Base-by-base conservation (phyloP, 2,888 invertebrate genomes). In the Drosophila mulleri region DNA sequence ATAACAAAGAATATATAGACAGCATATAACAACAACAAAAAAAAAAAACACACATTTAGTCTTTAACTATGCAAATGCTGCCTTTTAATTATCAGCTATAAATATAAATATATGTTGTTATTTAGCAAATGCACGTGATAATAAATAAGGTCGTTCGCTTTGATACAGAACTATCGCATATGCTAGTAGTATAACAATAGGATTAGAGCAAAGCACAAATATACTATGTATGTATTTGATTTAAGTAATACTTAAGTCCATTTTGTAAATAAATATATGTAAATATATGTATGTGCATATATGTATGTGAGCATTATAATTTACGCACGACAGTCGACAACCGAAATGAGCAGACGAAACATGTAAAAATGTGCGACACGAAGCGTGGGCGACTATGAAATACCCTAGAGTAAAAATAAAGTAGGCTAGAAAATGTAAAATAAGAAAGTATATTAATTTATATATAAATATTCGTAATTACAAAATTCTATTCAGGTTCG, bases 291-390 rank as follows among this genome's bases (percentile, higher is more conserved):
- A 63, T 50, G 20, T 32, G 63, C 39, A 41, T 23, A 48, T 67
- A 44, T 14, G 16, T 12, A 16, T 35, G 20, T 37, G 44, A 44
- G 52, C 47, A 44, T 59, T 65, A 59, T 75, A 75, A 69, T 75
- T 53, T 75, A 75, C 60, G 65, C 52, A 71, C 41, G 47, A 37
- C 16, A 47, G 35, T 45, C n/a, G 29, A 18, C 59, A 67, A 62
- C 45, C 44, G 26, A 61, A 64, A 53, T 37, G 50, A 47, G 47
- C 48, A 61, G 29, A 39, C 23, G 42, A 41, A 45, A 47, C 50
- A 60, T 52, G 42, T 48, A 60, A 62, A 56, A 50, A 47, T 60
- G 39, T 14, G 16, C 16, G 14, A 14, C 14, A 5, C 2, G 26
- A 26, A 9, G 12, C 3, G 5, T 20, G 8, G 1, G n/a, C 26